Conservation (phyloP, 2,888 invertebrate species). For the Orchesellides sinensis region DNA sequence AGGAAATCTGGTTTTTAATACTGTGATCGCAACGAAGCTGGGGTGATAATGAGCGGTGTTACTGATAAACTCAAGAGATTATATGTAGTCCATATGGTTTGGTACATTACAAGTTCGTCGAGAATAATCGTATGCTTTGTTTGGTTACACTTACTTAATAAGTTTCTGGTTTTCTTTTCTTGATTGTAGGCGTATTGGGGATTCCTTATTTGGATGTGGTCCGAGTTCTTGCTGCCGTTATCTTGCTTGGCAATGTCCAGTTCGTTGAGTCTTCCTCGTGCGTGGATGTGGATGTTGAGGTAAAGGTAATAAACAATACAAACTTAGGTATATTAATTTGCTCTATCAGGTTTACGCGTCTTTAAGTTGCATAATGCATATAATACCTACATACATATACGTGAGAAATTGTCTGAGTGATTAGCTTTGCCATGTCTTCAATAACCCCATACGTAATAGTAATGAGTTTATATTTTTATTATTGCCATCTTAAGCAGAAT, state of each 20-base stretch:
- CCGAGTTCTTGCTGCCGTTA: constrained; percentile 91
- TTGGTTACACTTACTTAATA: too few species aligned
- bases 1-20: background rate
- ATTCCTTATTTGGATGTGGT: constrained; percentile 97
- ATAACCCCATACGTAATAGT: too few species aligned
- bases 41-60: background rate
- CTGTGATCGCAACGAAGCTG: background rate
- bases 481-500: too few species aligned
- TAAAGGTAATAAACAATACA: constrained; percentile 55
- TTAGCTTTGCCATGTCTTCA: too few species aligned
- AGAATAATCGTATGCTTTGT: background rate
- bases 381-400: too few species aligned
- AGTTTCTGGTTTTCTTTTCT: constrained; percentile 10
- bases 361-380: too few species aligned
- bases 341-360: too few species aligned
- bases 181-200: constrained; percentile 84
- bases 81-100: background rate
- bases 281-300: constrained; percentile 77
- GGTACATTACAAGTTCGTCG: background rate
- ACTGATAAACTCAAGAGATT: background rate
- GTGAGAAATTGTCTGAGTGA: too few species aligned
- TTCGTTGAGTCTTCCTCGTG: constrained; percentile 84
- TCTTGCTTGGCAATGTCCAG: constrained; percentile 94
- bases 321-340: too few species aligned
- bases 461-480: too few species aligned